Base-by-base conservation (phyloP, 2,797 vertebrate genomes). In the Macroramphosus scolopax region DNA sequence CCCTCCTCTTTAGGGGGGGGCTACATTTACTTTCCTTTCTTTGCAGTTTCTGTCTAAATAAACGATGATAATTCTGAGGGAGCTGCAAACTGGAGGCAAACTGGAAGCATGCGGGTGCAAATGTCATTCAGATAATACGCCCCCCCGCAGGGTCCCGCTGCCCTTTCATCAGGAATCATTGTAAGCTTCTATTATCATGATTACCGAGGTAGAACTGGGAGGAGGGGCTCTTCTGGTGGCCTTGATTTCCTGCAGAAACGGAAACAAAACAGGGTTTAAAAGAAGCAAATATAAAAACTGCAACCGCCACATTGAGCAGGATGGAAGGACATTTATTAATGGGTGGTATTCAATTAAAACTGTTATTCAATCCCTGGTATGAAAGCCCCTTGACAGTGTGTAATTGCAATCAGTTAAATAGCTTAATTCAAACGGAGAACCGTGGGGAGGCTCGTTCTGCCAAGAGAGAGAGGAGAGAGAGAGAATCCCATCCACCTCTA, bases 401-500 rank as follows among this genome's bases (percentile, higher is more conserved):
- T 82, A 81, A 86, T 83, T 81, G 68, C 74, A 81, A 82, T 83
- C 77, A 83, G 72, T 63, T 77, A 56, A 78, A 78, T 70, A 70
- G 72, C 54, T 72, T 82, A 77, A 83, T 80, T 68, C 66, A 73
- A 73, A 63, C 16, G 15, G 81, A 78, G 72, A 80, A 42, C 74
- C 61, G 4, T 72, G 55, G 72, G 77, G 69, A 80, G 44, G 38
- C 22, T 41, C 51, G 51, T 43, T 63, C 55, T 56, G 20, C 38
- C 33, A 13, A 54, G 45, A 35, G 51, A 44, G 33, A 31, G 49
- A 18, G 35, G 20, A 40, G 25, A 10, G 17, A 36, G 22, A 17
- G 14, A 35, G 31, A 33, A 12, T 22, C n/a, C n/a, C n/a, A n/a
- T n/a, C n/a, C n/a, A n/a, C n/a, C n/a, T n/a, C n/a, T n/a, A n/a